These are phyloP conservation scores for Ascidia mentula DNA, from an alignment of 23 tunicate genomes.

Conservation along the genomic window DNA sequence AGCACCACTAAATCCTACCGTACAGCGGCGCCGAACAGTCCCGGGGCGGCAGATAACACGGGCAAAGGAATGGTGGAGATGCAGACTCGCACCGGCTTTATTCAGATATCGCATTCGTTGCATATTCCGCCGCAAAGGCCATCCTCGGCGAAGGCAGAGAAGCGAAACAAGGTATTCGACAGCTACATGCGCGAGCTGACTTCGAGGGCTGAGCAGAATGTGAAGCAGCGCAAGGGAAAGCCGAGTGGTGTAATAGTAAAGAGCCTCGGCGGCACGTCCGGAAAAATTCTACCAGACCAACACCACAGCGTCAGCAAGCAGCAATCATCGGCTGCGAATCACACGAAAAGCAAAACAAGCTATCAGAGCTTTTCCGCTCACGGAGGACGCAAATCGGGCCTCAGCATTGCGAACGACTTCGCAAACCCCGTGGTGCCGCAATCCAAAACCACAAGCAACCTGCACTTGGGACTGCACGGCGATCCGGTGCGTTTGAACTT, in stretches of 20 bases:
- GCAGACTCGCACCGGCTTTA: slow-evolving; percentile 54
- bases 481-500: slow-evolving; percentile 71
- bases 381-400: slow-evolving; percentile 61
- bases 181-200: slow-evolving; percentile 83
- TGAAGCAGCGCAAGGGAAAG: background rate
- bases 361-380: slow-evolving; percentile 21
- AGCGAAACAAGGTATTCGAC: slow-evolving; percentile 66
- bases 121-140: slow-evolving; percentile 44
- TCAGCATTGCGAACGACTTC: slow-evolving; percentile 34
- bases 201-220: slow-evolving; percentile 15
- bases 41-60: background rate
- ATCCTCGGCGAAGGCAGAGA: slow-evolving; percentile 10
- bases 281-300: slow-evolving; percentile 37
- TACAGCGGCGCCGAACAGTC: background rate
- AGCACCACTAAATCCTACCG: background rate
- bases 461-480: slow-evolving; percentile 51
- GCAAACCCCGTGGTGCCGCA: background rate
- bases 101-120: slow-evolving; percentile 80
- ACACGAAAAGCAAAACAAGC: slow-evolving; percentile 11
- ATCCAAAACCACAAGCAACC: slow-evolving; percentile 6
- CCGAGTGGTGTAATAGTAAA: slow-evolving; percentile 30
- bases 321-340: background rate
- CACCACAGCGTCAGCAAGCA: background rate
- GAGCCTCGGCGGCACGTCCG: slow-evolving; percentile 78
- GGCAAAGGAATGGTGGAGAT: background rate